Conservation (phyloP, 2,113 vertebrate genomes). For the Macroglossus sobrinus region DNA sequence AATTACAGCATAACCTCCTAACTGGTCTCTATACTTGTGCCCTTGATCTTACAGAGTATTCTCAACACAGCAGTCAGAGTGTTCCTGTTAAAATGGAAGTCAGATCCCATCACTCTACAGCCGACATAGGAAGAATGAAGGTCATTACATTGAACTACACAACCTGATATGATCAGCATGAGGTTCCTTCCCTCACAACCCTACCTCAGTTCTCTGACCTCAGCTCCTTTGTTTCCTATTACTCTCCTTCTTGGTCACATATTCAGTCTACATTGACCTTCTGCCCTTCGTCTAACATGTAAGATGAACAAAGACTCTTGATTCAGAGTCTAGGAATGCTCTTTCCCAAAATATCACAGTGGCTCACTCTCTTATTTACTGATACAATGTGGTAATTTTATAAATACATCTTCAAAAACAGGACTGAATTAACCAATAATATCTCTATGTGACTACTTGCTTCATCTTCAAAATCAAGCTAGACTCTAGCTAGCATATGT, state of each 20-base stretch:
- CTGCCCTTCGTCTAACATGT: not conserved
- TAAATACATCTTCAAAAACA: not conserved
- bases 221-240: not conserved
- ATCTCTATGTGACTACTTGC: not conserved
- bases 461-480: not conserved
- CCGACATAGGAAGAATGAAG: not conserved
- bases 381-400: not conserved
- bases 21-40: not conserved
- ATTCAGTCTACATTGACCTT: not conserved
- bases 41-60: not conserved
- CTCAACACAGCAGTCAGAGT: not conserved
- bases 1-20: not conserved
- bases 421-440: not conserved
- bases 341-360: not conserved
- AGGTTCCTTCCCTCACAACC: fast-evolving
- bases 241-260: not conserved
- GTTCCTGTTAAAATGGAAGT: not conserved
- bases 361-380: not conserved
- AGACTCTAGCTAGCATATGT: not conserved
- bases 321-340: not conserved
- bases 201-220: not conserved
- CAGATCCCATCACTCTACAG: not conserved
- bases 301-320: not conserved
- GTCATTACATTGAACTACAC: not conserved
- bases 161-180: not conserved